Evolutionary conservation across 2,113 vertebrate species (phyloP), one percentile per base, ranked within the genome.

Genomic region (Chrysemys picta): DNA sequence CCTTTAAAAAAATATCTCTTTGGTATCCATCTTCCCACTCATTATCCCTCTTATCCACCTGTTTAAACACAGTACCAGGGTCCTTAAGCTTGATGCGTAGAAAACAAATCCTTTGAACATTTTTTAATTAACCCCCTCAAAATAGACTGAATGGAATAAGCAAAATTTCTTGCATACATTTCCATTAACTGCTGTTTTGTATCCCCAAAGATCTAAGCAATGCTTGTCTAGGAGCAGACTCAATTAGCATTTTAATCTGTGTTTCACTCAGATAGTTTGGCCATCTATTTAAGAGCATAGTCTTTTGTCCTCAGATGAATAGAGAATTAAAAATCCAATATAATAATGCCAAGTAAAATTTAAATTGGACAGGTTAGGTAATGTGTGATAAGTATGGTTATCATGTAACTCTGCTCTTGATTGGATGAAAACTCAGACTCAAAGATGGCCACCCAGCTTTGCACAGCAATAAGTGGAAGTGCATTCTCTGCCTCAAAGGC

Each of bases 61-160:
- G 89, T 90, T 97, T 91, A 95, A 97, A 90, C 47, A 94, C 82
- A 75, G 24, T 82, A 89, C 87, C 80, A 56, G 62, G 93, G 85
- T 95, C 75, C 93, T 49, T 95, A 92, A 92, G 91, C 92, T 92
- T 93, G 87, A 93, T 90, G 92, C 56, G 89, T 13, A 93, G 82
- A 91, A 97, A 94, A 89, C 87, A 97, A 94, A 93, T 80, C 62
- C 84, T 94, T 94, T 97, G 86, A 94, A 93, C 95, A 97, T 95
- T 97, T 95, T 97, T 96, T 97, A 97, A 92, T 92, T 97, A 96
- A 97, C 89, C 89, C 89, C 95, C 85, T 96, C 96, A 92, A 31
- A 93, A 90, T 89, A 85, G 89, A 95, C 95, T 92, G 94, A 95
- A 95, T 47, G 0, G 8, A 96, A 95, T 94, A 96, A 97, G 97